phyloP scores from a whole-genome alignment of 2,888 invertebrate genomes.

The Pandemis cinnamomeana region DNA sequence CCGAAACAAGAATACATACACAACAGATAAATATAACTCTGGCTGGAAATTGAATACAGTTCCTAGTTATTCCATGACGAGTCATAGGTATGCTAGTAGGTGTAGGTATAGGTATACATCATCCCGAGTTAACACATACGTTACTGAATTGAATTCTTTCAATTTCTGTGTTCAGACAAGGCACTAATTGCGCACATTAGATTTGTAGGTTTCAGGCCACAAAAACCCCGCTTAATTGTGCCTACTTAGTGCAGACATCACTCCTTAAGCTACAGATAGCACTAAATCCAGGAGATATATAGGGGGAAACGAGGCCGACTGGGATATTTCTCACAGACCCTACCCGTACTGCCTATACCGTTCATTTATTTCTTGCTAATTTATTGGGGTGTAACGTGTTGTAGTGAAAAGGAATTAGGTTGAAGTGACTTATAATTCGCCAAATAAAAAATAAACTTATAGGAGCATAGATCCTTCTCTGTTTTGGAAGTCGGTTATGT shows the following conservation, averaged over 20 bases:
- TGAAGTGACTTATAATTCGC: not conserved
- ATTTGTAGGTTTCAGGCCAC: not conserved
- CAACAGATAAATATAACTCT: too few species aligned
- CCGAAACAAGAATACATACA: too few species aligned
- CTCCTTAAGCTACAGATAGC: constrained; percentile 15
- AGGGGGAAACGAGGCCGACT: constrained; percentile 11
- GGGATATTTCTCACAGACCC: constrained; percentile 13
- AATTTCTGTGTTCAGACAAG: not conserved
- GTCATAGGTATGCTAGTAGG: too few species aligned
- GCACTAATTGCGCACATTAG: not conserved
- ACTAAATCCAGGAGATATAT: constrained; percentile 8
- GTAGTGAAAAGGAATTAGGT: constrained; percentile 2
- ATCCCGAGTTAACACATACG: too few species aligned
- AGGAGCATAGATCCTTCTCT: too few species aligned
- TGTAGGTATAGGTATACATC: too few species aligned
- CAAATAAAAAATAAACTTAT: too few species aligned
- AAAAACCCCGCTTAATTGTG: not conserved
- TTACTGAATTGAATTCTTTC: too few species aligned
- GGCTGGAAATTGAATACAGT: too few species aligned
- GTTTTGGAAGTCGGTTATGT: too few species aligned
- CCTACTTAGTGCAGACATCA: constrained; percentile 14
- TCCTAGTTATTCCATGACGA: too few species aligned
- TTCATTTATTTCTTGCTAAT: constrained; percentile 33
- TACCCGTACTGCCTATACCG: constrained; percentile 16
- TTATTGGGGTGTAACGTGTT: constrained; percentile 11